Percentiles rank a stretch among this genome's conserved stretches.
These are phyloP conservation scores for Megalopta genalis DNA, from an alignment of 1,140 invertebrate genomes.

Conservation along the genomic window DNA sequence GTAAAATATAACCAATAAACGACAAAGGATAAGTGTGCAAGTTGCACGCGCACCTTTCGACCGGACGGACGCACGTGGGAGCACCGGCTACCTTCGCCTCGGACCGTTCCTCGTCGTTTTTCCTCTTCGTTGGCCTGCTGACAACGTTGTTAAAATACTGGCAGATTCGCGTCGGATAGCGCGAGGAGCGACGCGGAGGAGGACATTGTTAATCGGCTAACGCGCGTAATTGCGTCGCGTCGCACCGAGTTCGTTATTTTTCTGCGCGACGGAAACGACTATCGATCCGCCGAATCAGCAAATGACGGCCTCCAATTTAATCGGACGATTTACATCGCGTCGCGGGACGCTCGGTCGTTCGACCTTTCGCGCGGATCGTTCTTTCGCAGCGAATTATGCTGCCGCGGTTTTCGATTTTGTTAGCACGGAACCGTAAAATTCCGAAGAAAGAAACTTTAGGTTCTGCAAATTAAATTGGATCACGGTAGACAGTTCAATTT, in stretches of 20 bases:
- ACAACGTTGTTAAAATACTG: conserved; percentile 15
- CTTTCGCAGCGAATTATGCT: too few relatives aligned
- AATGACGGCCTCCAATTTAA: too few relatives aligned
- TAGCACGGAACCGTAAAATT: too few relatives aligned
- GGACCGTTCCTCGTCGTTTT: neutral
- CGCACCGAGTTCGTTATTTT: neutral
- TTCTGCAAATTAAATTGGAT: too few relatives aligned
- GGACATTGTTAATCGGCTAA: conserved; percentile 6
- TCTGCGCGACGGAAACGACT: conserved; percentile 14
- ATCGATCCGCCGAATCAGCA: conserved; percentile 11
- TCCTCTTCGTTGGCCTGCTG: neutral
- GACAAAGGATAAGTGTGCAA: conserved; percentile 25
- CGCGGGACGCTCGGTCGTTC: too few relatives aligned
- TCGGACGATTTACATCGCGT: too few relatives aligned
- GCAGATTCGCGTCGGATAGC: neutral
- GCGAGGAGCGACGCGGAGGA: neutral
- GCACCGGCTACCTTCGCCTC: conserved; percentile 2
- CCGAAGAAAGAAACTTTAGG: too few relatives aligned
- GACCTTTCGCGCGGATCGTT: too few relatives aligned
- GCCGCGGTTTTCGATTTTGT: too few relatives aligned
- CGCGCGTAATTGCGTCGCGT: conserved; percentile 12
- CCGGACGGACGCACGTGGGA: conserved; percentile 15
- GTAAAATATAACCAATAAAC: conserved; percentile 49
- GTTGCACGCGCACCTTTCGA: conserved; percentile 29
- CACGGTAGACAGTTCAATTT: too few relatives aligned